Base-by-base conservation (phyloP, 2,113 vertebrate genomes). In the Pteronura brasiliensis region DNA sequence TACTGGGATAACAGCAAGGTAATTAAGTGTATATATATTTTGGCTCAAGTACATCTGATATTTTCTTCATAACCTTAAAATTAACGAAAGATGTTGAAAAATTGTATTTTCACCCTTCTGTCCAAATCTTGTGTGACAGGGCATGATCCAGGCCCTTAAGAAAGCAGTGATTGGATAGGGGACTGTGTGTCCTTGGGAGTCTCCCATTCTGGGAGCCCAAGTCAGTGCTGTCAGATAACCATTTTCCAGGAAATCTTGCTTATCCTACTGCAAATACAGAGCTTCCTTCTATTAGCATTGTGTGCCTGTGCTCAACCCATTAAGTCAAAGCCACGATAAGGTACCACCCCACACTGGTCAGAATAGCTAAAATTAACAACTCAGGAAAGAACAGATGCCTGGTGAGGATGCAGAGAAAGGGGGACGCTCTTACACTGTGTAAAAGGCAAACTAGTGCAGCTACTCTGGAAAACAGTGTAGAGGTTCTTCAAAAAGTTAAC, bases 41-140 rank as follows among this genome's bases (percentile, higher is more conserved):
- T 42, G 14, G 13, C 27, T 90, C 25, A 87, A 65, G 23, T 67
- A 69, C 21, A 4, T 57, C 29, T 65, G 59, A 80, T 29, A 49
- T 74, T 95, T 92, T 57, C 44, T 47, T 92, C 15, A 80, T n/a
- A 84, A 97, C 13, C 6, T 92, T 90, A 87, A 92, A 79, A 72
- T 83, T 76, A 93, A 44, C 0, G n/a, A 44, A 79, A 71, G 79
- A 72, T 44, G 11, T 42, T 49, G 6, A 47, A 95, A 79, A 72
- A 44, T 65, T 90, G 11, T 49, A 42, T 47, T 85, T 87, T 76
- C 17, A 63, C 18, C 36, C 18, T 9, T 67, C 72, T 42, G 6
- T 72, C 12, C 3, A 44, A 25, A 88, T 94, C 31, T 52, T 94
- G 2, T 44, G 2, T 90, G 34, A 69, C 4, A 74, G 47, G 10